These are phyloP conservation scores for Malurus elegans DNA, from an alignment of 2,113 vertebrate genomes.

Conservation along the genomic window DNA sequence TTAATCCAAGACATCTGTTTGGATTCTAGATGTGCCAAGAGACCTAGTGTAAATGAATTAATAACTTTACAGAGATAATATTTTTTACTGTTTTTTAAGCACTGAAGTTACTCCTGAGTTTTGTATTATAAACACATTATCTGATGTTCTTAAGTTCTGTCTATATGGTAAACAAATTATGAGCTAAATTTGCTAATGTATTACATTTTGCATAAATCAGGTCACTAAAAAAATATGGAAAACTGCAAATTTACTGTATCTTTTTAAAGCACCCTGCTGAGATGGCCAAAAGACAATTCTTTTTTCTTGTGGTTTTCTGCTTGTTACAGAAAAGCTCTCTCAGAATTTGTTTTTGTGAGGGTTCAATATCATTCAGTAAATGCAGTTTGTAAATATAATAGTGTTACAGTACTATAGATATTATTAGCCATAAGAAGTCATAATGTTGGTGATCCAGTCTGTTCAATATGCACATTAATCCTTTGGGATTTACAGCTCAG, in stretches of 20 bases:
- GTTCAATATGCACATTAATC: background rate
- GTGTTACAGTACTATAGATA: background rate
- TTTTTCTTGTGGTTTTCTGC: background rate
- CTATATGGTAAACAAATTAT: background rate
- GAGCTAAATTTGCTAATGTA: background rate
- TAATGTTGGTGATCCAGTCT: background rate
- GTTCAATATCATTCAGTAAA: background rate
- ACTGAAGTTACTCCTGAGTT: background rate
- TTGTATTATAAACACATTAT: background rate
- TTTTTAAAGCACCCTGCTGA: background rate
- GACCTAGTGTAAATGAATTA: constrained; percentile 13
- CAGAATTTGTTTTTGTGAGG: background rate
- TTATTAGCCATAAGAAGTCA: background rate
- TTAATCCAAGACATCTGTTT: background rate
- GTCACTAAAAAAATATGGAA: background rate
- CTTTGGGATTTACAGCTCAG: background rate
- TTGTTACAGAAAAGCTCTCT: background rate
- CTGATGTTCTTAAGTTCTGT: background rate
- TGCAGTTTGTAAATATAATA: background rate
- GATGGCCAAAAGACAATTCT: background rate
- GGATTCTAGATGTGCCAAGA: background rate
- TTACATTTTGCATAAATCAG: background rate
- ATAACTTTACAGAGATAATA: constrained; percentile 13
- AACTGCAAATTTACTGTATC: background rate
- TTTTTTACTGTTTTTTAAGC: constrained; percentile 2